A percentile compares a stretch with the other conserved stretches of the same genome.
These are phyloP conservation scores for Drosophila sucinea DNA, from an alignment of 1,140 invertebrate species.

Conservation along the genomic window DNA sequence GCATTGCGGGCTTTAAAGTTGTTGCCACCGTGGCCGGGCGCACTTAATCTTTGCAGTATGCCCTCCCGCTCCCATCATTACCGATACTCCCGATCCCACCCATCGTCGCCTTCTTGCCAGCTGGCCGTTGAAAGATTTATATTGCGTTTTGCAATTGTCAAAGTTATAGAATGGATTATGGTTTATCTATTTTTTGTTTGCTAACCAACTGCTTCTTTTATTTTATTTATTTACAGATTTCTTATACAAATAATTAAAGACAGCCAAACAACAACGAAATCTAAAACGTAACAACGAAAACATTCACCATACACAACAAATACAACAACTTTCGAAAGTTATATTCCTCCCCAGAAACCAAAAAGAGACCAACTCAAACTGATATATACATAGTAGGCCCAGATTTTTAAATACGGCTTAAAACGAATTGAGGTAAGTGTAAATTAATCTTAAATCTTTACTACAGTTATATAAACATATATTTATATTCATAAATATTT, in stretches of 20 bases:
- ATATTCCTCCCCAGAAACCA: conserved; percentile 15
- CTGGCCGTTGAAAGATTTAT: conserved; percentile 15
- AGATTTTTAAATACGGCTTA: conserved; percentile 15
- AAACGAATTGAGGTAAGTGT: conserved; percentile 48
- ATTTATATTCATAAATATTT: too few relatives aligned
- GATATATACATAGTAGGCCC: conserved; percentile 1
- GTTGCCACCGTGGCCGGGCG: conserved; percentile 34
- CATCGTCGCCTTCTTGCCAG: conserved; percentile 17
- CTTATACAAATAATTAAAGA: conserved; percentile 63
- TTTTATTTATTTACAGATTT: conserved; percentile 71
- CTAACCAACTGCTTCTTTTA: conserved; percentile 34
- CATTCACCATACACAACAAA: conserved; percentile 35
- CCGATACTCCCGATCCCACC: not conserved
- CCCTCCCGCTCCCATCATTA: not conserved
- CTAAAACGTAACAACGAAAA: conserved; percentile 36
- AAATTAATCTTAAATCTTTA: too few relatives aligned
- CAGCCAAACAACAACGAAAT: conserved; percentile 33
- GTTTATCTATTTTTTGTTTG: not conserved
- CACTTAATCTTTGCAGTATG: conserved; percentile 22
- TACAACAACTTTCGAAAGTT: conserved; percentile 56
- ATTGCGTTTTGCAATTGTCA: conserved; percentile 21
- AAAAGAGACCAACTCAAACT: conserved; percentile 45
- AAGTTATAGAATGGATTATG: not conserved
- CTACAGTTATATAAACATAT: too few relatives aligned
- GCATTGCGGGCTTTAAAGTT: conserved; percentile 43